Conservation (phyloP, 2,888 invertebrate species). For the Zonitis immaculata region DNA sequence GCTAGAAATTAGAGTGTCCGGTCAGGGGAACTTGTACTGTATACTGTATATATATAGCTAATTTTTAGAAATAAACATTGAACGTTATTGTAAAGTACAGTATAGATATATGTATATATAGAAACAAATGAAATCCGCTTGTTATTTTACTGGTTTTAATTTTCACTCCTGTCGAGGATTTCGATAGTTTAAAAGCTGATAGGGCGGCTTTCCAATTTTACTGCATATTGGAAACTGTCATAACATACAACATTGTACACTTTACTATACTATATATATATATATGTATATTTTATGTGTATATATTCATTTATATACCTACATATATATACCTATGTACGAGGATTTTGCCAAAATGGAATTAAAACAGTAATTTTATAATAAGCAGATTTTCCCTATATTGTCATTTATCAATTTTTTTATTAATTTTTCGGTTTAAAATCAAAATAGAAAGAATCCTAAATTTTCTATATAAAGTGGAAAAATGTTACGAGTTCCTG, state of each 20-base stretch:
- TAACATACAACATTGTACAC: conserved; percentile 6
- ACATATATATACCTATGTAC: no score
- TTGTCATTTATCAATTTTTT: background rate
- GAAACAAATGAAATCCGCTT: conserved; percentile 16
- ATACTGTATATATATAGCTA: no score
- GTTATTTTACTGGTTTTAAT: conserved; percentile 32
- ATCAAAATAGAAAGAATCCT: conserved; percentile 11
- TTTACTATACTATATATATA: no score
- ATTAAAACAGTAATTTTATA: conserved; percentile 3
- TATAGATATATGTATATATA: no score
- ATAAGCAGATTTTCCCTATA: background rate
- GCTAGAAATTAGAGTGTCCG: no score
- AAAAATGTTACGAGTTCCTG: conserved; percentile 15
- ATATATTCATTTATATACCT: no score
- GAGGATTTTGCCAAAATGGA: background rate
- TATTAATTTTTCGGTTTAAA: no score
- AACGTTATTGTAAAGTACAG: no score
- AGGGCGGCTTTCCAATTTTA: conserved; percentile 14
- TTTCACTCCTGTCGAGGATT: conserved; percentile 23
- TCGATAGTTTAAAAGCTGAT: conserved; percentile 15
- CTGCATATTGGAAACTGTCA: conserved; percentile 21
- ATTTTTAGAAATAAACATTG: no score
- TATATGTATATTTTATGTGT: no score
- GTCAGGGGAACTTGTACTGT: no score
- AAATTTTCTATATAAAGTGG: no score